Base-by-base conservation (phyloP, 2,113 vertebrate genomes). In the Rhynchopsitta pachyrhyncha region DNA sequence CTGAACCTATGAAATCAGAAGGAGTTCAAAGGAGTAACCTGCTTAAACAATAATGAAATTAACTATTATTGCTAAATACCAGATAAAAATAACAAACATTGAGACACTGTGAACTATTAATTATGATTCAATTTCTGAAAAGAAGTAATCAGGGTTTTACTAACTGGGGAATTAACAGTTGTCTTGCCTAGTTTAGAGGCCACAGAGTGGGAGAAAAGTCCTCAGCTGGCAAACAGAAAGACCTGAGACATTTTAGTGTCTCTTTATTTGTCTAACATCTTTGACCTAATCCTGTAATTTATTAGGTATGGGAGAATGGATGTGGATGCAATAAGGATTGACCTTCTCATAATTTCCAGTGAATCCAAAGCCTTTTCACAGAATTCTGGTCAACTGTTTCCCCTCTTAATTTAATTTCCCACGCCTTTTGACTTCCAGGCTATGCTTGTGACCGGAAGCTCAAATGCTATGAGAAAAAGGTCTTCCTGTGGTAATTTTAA, bases 391-490 rank as follows among this genome's bases (percentile, higher is more conserved):
- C 97, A 98, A 98, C 95, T 97, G 82, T 96, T 97, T 93, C 95
- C 83, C 84, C 86, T 95, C 92, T 93, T 93, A 87, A 90, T 97
- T 95, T 95, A 82, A 96, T 97, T 97, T 98, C 97, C 97, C 97
- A 97, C 28, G 84, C 94, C 96, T 98, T 76, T 97, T 96, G 63
- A 96, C 96, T 98, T 97, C 94, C 93, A 98, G 96, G 83, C 97
- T 96, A 23, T 42, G 63, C 90, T 96, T 97, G 93, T 88, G 95
- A 97, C 95, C 75, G 57, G 95, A 97, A 98, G 97, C 94, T 97
- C 97, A 97, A 98, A 98, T 95, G 94, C 97, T 95, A 67, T 97
- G 97, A 97, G 97, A 97, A 97, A 96, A 98, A 97, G 78, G 91
- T 97, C 96, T 97, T 98, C 96, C 97, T 97, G 96, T 96, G 97